Evolutionary conservation across 2,113 vertebrate genomes (phyloP).

Genomic region (Alouatta palliata): DNA sequence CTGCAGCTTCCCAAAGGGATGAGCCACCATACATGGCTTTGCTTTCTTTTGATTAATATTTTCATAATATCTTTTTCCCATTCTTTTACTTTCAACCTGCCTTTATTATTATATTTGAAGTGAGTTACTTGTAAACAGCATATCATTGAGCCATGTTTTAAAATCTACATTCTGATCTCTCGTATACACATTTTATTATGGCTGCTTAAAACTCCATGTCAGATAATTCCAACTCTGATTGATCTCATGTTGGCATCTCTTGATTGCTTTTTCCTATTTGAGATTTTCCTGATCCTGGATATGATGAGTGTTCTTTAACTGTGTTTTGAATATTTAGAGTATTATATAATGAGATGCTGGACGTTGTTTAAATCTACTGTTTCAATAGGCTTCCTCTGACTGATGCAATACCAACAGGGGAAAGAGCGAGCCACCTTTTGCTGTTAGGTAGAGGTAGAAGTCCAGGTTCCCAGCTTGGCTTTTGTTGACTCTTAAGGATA

Average conservation of each 20-base stretch:
- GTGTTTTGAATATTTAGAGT: neutral
- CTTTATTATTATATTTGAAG: neutral
- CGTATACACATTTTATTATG: neutral
- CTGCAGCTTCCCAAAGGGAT: too few relatives aligned
- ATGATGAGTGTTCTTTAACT: neutral
- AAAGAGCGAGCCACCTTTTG: neutral
- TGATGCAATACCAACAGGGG: neutral
- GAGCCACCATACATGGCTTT: too few relatives aligned
- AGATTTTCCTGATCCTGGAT: neutral
- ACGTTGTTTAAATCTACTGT: neutral
- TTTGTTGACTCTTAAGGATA: neutral
- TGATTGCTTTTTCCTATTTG: neutral
- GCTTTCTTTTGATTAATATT: too few relatives aligned
- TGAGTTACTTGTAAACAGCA: neutral
- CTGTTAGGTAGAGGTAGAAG: neutral
- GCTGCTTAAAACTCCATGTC: neutral
- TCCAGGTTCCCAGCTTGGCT: neutral
- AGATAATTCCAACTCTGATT: neutral
- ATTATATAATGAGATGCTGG: neutral
- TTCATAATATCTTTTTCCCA: too few relatives aligned
- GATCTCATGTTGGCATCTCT: neutral
- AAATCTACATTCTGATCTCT: neutral
- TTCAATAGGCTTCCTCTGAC: neutral
- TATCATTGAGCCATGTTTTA: neutral
- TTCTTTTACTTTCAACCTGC: too few relatives aligned